phyloP scores from a whole-genome alignment of 2,888 invertebrate genomes.

The Bellardia bayeri region DNA sequence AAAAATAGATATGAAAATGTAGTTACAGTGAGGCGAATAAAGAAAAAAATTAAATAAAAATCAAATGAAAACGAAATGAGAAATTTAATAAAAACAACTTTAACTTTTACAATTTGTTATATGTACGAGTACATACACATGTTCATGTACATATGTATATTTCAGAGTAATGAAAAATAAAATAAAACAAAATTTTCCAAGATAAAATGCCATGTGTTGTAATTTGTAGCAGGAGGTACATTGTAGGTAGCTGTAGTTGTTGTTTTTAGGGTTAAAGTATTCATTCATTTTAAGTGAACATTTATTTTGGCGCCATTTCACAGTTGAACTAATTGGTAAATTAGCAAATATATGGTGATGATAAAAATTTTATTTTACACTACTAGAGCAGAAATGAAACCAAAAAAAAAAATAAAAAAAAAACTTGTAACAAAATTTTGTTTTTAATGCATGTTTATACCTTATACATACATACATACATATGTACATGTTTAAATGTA shows the following conservation, averaged over 20 bases:
- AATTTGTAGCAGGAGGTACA: not conserved
- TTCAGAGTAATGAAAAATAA: not conserved
- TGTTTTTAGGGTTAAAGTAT: not conserved
- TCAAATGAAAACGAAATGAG: not conserved
- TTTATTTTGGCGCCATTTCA: constrained; percentile 73
- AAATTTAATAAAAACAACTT: constrained; percentile 44
- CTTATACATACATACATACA: too few relatives aligned
- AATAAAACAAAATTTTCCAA: constrained; percentile 27
- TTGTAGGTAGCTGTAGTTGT: not conserved
- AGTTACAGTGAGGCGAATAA: constrained; percentile 5
- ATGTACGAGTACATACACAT: not conserved
- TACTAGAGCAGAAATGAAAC: not conserved
- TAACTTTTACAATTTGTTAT: constrained; percentile 29
- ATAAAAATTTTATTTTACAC: constrained; percentile 56
- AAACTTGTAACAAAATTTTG: constrained; percentile 33
- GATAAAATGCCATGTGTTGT: constrained; percentile 44
- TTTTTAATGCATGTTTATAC: constrained; percentile 51
- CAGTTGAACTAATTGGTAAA: constrained; percentile 74
- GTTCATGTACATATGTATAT: not conserved
- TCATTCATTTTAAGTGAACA: constrained; percentile 41
- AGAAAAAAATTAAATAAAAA: constrained; percentile 17
- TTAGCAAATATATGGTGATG: constrained; percentile 72
- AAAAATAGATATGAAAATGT: constrained; percentile 48
- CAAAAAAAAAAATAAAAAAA: not conserved
- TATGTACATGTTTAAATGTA: constrained; percentile 45